Percentiles rank a stretch among this genome's conserved stretches.
phyloP scores from a whole-genome alignment of 2,113 vertebrate genomes.

The Leptodactylus fuscus region DNA sequence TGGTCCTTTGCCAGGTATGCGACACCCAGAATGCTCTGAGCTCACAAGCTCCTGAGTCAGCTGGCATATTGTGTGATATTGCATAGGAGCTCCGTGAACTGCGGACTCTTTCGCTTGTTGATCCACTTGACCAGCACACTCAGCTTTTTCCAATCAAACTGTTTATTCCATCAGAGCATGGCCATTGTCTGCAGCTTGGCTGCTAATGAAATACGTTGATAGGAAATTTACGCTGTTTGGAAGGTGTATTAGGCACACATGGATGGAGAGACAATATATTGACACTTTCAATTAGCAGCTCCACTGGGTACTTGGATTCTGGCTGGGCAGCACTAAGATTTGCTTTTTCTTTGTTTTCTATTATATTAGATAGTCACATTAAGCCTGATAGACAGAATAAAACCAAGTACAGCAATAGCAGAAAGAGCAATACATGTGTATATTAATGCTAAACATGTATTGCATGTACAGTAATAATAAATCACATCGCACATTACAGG shows the following conservation, averaged over 20 bases:
- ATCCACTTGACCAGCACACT: constrained; percentile 54
- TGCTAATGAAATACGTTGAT: constrained; percentile 55
- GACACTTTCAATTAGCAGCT: constrained; percentile 40
- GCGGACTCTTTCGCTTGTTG: not conserved
- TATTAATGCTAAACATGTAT: not conserved
- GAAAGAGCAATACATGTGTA: not conserved
- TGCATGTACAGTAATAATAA: too few species aligned
- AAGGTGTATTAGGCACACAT: constrained; percentile 46
- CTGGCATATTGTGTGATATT: constrained; percentile 46
- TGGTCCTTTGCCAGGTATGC: constrained; percentile 45
- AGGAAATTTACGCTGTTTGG: constrained; percentile 61
- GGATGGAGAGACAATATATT: constrained; percentile 58
- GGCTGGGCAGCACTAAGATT: constrained; percentile 20
- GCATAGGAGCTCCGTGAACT: constrained; percentile 43
- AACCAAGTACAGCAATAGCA: not conserved
- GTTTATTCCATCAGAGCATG: constrained; percentile 40
- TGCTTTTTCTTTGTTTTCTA: constrained; percentile 36
- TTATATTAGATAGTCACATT: constrained; percentile 29
- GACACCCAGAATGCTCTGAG: constrained; percentile 34
- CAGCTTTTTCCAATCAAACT: constrained; percentile 59
- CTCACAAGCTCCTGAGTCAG: constrained; percentile 55
- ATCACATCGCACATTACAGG: too few species aligned
- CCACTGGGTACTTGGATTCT: constrained; percentile 24
- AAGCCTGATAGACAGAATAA: not conserved
- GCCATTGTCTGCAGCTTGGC: constrained; percentile 44